Evolutionary conservation across 2,888 invertebrate genomes (phyloP), one percentile per base, ranked within the genome.

Genomic region (Hydriomena furcata): DNA sequence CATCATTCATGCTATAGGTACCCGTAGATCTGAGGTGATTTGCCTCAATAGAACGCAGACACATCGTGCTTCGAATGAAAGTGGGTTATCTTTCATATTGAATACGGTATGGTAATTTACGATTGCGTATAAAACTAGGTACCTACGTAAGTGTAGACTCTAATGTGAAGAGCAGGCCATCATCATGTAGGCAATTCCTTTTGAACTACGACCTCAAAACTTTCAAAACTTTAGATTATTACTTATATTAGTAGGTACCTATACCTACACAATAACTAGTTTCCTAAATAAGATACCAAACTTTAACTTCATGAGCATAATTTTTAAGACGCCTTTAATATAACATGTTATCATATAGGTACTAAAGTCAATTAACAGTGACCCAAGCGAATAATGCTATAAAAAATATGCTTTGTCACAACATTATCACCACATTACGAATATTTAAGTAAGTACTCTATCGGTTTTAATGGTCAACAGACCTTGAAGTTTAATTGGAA

Each of bases 401-500:
- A n/a, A 7, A 10, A 38, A 21, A 36, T 28, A 23, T 45, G 30
- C 28, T 30, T 11, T 8, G 21, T 36, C n/a, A 31, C 25, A 32
- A 6, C 27, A 40, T 38, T 17, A 28, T 36, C 11, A 36, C n/a
- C n/a, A n/a, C n/a, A n/a, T n/a, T n/a, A n/a, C n/a, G n/a, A n/a
- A n/a, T 13, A 10, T 30, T 36, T 35, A 32, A 20, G 8, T 21
- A 1, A 13, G 5, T 21, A 36, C 10, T 32, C 12, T 41, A 41
- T 36, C 34, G 27, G 35, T 13, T 31, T 48, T 52, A 69, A 70
- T 77, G 69, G 72, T 73, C 65, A 65, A 63, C 61, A 71, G 66
- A 67, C 76, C 75, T 79, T 78, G 75, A 73, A 68, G 60, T 60
- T 55, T 60, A 54, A 3, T 17, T 46, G 57, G 55, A 69, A 73